Conservation (phyloP, 2,888 invertebrate genomes). For the Cheilosia impressa region DNA sequence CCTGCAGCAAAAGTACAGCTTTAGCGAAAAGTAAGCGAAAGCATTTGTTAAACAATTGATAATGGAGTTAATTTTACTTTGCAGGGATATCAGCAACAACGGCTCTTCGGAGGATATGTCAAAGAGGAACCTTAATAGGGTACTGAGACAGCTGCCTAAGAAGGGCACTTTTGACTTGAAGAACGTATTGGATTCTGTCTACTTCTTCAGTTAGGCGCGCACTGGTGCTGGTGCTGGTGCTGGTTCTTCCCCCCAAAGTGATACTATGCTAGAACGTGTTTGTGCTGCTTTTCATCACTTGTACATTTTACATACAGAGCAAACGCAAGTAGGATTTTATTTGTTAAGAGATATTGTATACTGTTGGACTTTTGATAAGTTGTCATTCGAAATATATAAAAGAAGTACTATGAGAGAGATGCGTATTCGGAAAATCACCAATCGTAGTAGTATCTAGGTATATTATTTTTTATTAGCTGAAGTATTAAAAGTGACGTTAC, state of each 20-base stretch:
- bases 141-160: slow-evolving; percentile 87
- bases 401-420: slow-evolving; percentile 5
- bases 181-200: slow-evolving; percentile 90
- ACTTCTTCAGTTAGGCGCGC: slow-evolving; percentile 91
- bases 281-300: slow-evolving; percentile 38
- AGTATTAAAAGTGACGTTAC: no score
- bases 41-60: not conserved
- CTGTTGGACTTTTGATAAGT: slow-evolving; percentile 56
- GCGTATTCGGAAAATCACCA: not conserved
- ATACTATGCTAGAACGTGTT: slow-evolving; percentile 53
- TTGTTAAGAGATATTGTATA: slow-evolving; percentile 47
- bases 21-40: slow-evolving; percentile 85
- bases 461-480: no score
- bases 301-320: slow-evolving; percentile 49
- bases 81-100: slow-evolving; percentile 84
- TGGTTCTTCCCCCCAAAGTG: slow-evolving; percentile 37
- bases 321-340: slow-evolving; percentile 43
- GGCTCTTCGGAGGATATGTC: slow-evolving; percentile 85
- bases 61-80: slow-evolving; percentile 47
- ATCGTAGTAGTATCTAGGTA: no score
- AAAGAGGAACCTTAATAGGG: slow-evolving; percentile 86
- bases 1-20: slow-evolving; percentile 88
- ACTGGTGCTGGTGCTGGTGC: not conserved
- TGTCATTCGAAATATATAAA: slow-evolving; percentile 38
- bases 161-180: slow-evolving; percentile 91